phyloP scores from a whole-genome alignment of 2,797 vertebrate genomes.

The Lithobates pipiens region DNA sequence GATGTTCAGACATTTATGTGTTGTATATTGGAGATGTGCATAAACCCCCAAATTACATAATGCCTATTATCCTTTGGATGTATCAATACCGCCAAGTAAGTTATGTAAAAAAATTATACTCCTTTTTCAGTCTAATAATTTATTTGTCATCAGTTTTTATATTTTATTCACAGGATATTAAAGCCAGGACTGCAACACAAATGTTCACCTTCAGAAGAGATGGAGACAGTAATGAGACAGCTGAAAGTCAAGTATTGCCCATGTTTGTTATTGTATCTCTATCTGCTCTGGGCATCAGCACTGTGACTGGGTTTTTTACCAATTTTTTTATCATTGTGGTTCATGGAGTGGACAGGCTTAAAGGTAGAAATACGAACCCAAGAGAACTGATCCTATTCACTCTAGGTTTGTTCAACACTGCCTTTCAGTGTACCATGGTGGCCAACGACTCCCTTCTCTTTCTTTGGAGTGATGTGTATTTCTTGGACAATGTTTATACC shows the following conservation, averaged over 20 bases:
- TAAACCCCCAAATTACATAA: background rate
- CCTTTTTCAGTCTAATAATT: background rate
- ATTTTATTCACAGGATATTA: background rate
- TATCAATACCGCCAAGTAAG: slow-evolving; percentile 32
- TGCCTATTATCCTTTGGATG: slow-evolving; percentile 10
- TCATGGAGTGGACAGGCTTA: slow-evolving; percentile 17
- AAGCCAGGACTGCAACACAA: background rate
- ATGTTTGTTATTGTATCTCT: slow-evolving; percentile 18
- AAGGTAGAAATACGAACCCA: slow-evolving; percentile 24
- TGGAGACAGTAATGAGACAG: background rate
- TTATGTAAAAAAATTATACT: background rate
- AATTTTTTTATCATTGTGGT: slow-evolving; percentile 35
- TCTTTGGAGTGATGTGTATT: slow-evolving; percentile 47
- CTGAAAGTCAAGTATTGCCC: slow-evolving; percentile 1
- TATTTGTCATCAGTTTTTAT: background rate
- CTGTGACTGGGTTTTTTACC: slow-evolving; percentile 27
- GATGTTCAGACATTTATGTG: background rate
- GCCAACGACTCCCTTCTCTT: slow-evolving; percentile 28
- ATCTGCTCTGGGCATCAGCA: slow-evolving; percentile 22
- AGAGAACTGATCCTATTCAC: slow-evolving; percentile 45
- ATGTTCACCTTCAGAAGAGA: background rate
- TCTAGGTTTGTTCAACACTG: slow-evolving; percentile 35
- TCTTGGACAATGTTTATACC: slow-evolving; percentile 25
- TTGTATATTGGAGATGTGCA: background rate
- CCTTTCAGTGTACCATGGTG: slow-evolving; percentile 36